A percentile compares a stretch with the other conserved stretches of the same genome.
These are phyloP conservation scores for Anoplius nigerrimus DNA, from an alignment of 2,888 invertebrate species.

Conservation along the genomic window DNA sequence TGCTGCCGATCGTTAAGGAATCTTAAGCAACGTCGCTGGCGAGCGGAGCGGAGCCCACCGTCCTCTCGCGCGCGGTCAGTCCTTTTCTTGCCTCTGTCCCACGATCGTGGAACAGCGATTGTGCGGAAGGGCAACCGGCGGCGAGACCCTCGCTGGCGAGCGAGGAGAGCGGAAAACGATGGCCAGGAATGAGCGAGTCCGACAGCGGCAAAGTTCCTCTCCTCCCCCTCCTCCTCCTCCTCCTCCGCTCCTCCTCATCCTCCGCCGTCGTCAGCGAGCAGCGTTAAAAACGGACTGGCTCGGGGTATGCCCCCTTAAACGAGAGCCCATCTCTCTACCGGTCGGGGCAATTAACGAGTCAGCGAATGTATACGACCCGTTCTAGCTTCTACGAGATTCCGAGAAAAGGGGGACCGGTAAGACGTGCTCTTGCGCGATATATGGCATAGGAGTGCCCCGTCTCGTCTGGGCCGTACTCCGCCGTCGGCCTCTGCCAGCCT, in stretches of 20 bases:
- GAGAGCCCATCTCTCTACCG: conserved; percentile 26
- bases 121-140: conserved; percentile 9
- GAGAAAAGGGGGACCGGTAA: conserved; percentile 35
- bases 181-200: neutral
- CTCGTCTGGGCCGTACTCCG: conserved; percentile 30
- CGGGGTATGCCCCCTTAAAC: conserved; percentile 24
- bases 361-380: conserved; percentile 37
- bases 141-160: conserved; percentile 13
- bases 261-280: too few species aligned
- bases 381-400: conserved; percentile 38
- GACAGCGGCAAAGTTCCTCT: conserved; percentile 12
- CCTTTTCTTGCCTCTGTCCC: conserved; percentile 39
- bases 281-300: conserved; percentile 32
- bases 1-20: neutral
- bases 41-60: conserved; percentile 22
- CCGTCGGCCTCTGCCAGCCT: conserved; percentile 3
- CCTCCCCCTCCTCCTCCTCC: too few species aligned
- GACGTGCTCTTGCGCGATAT: conserved; percentile 38
- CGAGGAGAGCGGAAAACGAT: neutral
- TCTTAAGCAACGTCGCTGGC: neutral
- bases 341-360: conserved; percentile 44
- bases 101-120: conserved; percentile 34
- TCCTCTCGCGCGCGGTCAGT: conserved; percentile 36
- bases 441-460: conserved; percentile 26
- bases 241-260: too few species aligned